phyloP scores from a whole-genome alignment of 1,140 invertebrate species.

The Onthophagus taurus region DNA sequence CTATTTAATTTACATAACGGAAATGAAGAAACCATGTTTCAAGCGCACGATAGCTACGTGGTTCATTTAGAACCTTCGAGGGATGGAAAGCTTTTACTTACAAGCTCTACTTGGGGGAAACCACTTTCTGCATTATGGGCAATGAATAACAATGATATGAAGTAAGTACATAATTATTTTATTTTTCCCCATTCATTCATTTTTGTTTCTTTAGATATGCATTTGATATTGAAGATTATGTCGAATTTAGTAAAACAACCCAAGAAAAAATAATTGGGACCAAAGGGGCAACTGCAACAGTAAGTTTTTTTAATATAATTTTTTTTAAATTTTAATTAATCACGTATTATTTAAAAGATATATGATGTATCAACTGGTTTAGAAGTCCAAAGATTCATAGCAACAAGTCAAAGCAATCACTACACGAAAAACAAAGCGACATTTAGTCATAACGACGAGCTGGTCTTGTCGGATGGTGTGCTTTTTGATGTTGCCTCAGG shows the following conservation, averaged over 20 bases:
- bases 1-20: constrained; percentile 75
- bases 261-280: constrained; percentile 83
- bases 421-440: constrained; percentile 92
- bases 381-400: constrained; percentile 62
- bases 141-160: constrained; percentile 65
- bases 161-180: constrained; percentile 36
- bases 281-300: constrained; percentile 61
- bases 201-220: constrained; percentile 41
- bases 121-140: constrained; percentile 82
- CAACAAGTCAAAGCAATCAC: constrained; percentile 70
- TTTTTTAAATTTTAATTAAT: constrained; percentile 16
- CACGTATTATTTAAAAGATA: constrained; percentile 48
- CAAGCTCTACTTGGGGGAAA: constrained; percentile 73
- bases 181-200: background rate
- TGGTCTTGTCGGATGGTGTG: constrained; percentile 92
- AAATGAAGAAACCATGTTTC: constrained; percentile 61
- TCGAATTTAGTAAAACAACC: constrained; percentile 81
- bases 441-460: constrained; percentile 87
- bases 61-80: constrained; percentile 65
- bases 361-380: constrained; percentile 83
- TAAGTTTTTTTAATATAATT: constrained; percentile 35
- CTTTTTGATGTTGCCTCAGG: constrained; percentile 87
- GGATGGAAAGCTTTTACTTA: constrained; percentile 71
- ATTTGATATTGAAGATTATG: constrained; percentile 77
- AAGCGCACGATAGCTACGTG: constrained; percentile 76